Evolutionary conservation across 2,113 vertebrate genomes (phyloP), one percentile per base, ranked within the genome.

Genomic region (Petrocephalus zakoni): DNA sequence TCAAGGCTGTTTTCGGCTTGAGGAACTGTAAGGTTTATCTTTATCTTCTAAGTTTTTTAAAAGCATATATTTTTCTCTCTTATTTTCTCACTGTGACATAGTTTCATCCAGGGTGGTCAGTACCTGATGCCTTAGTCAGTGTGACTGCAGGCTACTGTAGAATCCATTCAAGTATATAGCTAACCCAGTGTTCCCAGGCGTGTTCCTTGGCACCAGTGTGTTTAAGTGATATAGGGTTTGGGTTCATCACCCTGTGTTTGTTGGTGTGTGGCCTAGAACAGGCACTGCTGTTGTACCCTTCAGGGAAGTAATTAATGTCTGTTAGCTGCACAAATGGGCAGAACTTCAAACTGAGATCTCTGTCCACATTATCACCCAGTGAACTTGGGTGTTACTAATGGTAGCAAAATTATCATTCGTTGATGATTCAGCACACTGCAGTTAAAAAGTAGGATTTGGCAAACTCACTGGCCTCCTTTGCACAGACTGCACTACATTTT

Each of bases 1-100:
- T 91, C 96, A 96, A 90, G 97, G 97, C 91, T 99, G 98, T 90
- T 87, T 94, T 61, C 94, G 94, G 51, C 95, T 99, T 90, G 97
- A 99, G 93, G 98, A 99, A 94, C 96, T 99, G 98, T 99, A 94
- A 97, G 98, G 96, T 61, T 51, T 21, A 47, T 6, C 21, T 22
- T n/a, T n/a, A n/a, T n/a, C n/a, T 58, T 10, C 37, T 64, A 42
- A 37, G 11, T 61, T 42, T 15, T 7, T 15, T 4, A 68, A 68
- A 68, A 68, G 5, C 5, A 42, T 42, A 2, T 13, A 5, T 1
- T 29, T 68, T 68, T 68, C 4, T 9, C n/a, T n/a, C 10, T 46
- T 11, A 25, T 29, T 85, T 85, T 85, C 42, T n/a, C 0, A 0
- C 21, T 49, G 42, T 83, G 46, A 25, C 1, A 85, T n/a, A 25